Base-by-base conservation (phyloP, 2,888 invertebrate genomes). In the Lucinisca nassula region DNA sequence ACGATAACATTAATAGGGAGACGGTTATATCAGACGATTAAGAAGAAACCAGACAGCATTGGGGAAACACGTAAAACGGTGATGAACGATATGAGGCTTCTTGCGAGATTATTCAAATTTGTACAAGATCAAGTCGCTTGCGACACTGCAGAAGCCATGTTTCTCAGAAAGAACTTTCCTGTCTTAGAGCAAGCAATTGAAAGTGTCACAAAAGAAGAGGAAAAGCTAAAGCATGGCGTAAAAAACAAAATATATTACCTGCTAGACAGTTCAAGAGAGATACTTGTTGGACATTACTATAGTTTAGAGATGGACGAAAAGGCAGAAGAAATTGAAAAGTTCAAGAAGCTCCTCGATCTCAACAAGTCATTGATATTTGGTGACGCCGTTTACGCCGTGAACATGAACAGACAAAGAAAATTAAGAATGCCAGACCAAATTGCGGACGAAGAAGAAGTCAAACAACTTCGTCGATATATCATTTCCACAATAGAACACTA, bases 361-460 rank as follows among this genome's bases (percentile, higher is more conserved):
- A 49, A 82, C 27, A 8, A 35, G 21, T 61, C 37, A 1, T 35
- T 38, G 0, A 55, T 78, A 72, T 86, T 79, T 67, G 45, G 24
- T 24, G 84, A 75, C 35, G 87, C 83, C 14, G 40, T 49, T 6
- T 84, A 84, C 24, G 76, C 79, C 8, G 58, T 83, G 14, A 67
- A 67, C 8, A 38, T 10, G 24, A 73, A 38, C 58, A 35, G 86
- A 8, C 79, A 79, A 27, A 45, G 61, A 37, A 67, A 76, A 32
- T 49, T 86, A 12, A 49, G 82, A 38, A 78, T 74, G 79, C 88
- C 88, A 32, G 79, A 81, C 45, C 75, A 79, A 72, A 58, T 61
- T 24, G 72, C 85, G 32, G 61, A 45, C 30, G 79, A 83, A 35
- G 35, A 72, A 21, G 85, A 83, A 4, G 58, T 86, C 10, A 21